phyloP scores from a whole-genome alignment of 2,888 invertebrate species.

The Notocelia uddmanniana region DNA sequence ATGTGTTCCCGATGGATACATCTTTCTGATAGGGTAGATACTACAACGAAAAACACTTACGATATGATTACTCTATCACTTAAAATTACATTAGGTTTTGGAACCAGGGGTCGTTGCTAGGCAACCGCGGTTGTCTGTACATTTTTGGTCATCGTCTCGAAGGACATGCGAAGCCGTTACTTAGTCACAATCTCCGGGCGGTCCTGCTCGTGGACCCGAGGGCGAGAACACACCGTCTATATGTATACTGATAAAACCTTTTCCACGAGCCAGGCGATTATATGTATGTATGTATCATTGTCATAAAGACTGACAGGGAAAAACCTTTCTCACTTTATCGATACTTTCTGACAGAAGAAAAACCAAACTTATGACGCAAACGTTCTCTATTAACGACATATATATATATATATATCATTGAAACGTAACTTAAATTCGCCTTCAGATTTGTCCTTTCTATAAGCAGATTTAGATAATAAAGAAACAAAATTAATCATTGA shows the following conservation, averaged over 20 bases:
- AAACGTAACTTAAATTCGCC: not conserved
- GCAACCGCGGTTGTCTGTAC: constrained; percentile 71
- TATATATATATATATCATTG: too few relatives aligned
- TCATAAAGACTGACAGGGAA: too few relatives aligned
- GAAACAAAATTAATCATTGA: not conserved
- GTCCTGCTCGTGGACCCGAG: not conserved
- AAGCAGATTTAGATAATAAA: constrained; percentile 27
- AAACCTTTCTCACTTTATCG: not conserved
- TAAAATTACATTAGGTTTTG: constrained; percentile 58
- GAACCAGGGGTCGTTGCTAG: constrained; percentile 58
- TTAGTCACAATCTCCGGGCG: constrained; percentile 23
- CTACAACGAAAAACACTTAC: constrained; percentile 77
- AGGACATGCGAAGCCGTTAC: constrained; percentile 67
- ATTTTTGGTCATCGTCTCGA: constrained; percentile 79
- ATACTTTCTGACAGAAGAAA: not conserved
- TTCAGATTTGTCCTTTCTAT: constrained; percentile 28
- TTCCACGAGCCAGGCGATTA: too few relatives aligned
- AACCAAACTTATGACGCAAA: not conserved
- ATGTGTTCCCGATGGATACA: constrained; percentile 69
- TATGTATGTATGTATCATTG: too few relatives aligned
- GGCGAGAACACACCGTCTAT: not conserved
- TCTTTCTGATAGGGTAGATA: constrained; percentile 67
- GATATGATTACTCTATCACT: constrained; percentile 82
- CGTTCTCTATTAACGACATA: constrained; percentile 1
- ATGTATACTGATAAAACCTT: too few relatives aligned